Conservation (phyloP, 2,888 invertebrate genomes). For the Philereme transversata region DNA sequence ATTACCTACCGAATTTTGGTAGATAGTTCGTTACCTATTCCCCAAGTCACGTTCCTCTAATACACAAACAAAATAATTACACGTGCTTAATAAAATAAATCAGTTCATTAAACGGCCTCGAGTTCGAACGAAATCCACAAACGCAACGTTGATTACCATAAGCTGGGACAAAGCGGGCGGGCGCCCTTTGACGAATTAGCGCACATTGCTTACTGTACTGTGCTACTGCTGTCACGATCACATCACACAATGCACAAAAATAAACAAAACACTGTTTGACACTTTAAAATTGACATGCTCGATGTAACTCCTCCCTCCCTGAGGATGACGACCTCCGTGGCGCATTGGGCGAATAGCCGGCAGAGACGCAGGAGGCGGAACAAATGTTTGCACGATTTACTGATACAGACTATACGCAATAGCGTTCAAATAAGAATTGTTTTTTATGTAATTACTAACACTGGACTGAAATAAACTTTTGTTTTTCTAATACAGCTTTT, state of each 20-base stretch:
- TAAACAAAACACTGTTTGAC: slow-evolving; percentile 1
- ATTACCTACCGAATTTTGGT: background rate
- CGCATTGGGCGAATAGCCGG: too few species aligned
- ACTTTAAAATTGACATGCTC: background rate
- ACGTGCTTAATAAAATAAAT: slow-evolving; percentile 38
- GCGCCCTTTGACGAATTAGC: slow-evolving; percentile 80
- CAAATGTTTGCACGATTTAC: too few species aligned
- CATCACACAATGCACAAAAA: slow-evolving; percentile 15
- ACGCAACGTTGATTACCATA: slow-evolving; percentile 75
- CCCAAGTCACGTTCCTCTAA: slow-evolving; percentile 23
- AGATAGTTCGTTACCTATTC: background rate
- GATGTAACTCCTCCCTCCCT: too few species aligned
- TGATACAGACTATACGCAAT: too few species aligned
- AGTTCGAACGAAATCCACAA: slow-evolving; percentile 43
- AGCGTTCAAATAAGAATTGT: too few species aligned
- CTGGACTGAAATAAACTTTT: too few species aligned
- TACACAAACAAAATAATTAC: slow-evolving; percentile 32
- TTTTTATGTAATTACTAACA: too few species aligned
- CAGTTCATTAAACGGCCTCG: slow-evolving; percentile 37
- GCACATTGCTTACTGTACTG: slow-evolving; percentile 53
- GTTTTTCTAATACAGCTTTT: too few species aligned
- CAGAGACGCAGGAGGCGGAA: too few species aligned
- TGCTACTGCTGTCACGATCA: slow-evolving; percentile 8
- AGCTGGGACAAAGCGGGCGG: slow-evolving; percentile 74
- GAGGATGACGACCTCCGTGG: too few species aligned